Percentiles rank a stretch among this genome's conserved stretches.
Conservation (phyloP, 2,797 vertebrate genomes). For the Hoplostethus mediterraneus region DNA sequence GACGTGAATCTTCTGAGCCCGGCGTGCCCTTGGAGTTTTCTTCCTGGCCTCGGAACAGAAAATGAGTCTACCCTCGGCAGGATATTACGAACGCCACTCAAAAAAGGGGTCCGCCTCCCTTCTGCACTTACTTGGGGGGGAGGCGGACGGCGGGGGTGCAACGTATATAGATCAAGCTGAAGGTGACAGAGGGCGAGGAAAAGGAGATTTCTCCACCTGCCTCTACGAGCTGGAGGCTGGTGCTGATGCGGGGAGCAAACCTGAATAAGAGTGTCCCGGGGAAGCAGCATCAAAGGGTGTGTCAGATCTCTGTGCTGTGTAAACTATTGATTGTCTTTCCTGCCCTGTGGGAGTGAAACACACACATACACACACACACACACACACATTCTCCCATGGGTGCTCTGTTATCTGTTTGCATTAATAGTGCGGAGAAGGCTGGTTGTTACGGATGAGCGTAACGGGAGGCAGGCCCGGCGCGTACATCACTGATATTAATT, state of each 20-base stretch:
- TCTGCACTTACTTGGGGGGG: neutral
- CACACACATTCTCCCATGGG: neutral
- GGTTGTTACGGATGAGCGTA: neutral
- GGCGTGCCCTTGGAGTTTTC: conserved; percentile 38
- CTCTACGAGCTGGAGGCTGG: neutral
- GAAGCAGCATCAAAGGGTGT: conserved; percentile 38
- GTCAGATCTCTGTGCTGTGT: conserved; percentile 35
- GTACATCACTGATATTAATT: conserved; percentile 66
- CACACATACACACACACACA: conserved; percentile 2
- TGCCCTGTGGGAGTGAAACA: conserved; percentile 35
- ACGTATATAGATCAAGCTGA: conserved; percentile 61
- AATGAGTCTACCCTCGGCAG: conserved; percentile 22
- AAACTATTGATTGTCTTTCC: too few relatives aligned
- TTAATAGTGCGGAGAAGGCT: too few relatives aligned
- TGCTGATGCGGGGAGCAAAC: neutral
- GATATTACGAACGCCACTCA: conserved; percentile 25
- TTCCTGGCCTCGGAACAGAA: conserved; percentile 18
- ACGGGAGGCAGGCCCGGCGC: conserved; percentile 13
- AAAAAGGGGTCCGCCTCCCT: conserved; percentile 20
- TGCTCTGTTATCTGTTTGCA: neutral
- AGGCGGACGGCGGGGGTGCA: neutral
- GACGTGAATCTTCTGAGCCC: neutral
- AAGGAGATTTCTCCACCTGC: conserved; percentile 4
- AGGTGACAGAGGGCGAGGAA: conserved; percentile 43
- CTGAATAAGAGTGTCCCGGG: conserved; percentile 36